Conservation (phyloP, 2,888 invertebrate species). For the Nomada ferruginata region DNA sequence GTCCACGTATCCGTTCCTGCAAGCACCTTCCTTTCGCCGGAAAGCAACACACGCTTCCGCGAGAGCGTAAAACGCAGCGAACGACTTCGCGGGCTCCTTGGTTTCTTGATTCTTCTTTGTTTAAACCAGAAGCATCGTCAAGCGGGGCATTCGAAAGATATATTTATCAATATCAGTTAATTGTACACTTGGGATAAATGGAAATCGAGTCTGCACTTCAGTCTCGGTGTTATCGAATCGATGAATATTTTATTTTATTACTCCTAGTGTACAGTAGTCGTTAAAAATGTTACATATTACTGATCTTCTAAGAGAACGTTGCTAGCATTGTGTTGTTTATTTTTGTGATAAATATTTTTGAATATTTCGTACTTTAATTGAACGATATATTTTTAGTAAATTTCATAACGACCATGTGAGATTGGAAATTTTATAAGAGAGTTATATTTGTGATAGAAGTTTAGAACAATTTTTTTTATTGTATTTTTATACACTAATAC, state of each 20-base stretch:
- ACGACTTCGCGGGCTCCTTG: slow-evolving; percentile 13
- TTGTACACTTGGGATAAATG: too few relatives aligned
- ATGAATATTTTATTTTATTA: too few relatives aligned
- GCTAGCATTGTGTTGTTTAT: background rate
- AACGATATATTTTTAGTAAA: too few relatives aligned
- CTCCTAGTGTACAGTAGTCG: too few relatives aligned
- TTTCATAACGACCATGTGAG: too few relatives aligned
- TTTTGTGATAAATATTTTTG: background rate
- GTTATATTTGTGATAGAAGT: background rate
- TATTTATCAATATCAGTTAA: too few relatives aligned
- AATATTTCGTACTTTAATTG: background rate
- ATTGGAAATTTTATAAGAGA: too few relatives aligned
- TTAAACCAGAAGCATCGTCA: background rate
- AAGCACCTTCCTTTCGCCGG: slow-evolving; percentile 75
- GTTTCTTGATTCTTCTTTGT: background rate
- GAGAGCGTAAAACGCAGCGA: slow-evolving; percentile 32
- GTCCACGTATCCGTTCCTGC: slow-evolving; percentile 80
- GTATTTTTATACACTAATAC: too few relatives aligned
- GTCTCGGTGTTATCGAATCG: too few relatives aligned
- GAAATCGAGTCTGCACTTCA: too few relatives aligned
- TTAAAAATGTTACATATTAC: too few relatives aligned
- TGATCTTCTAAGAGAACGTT: too few relatives aligned
- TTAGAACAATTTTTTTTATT: background rate
- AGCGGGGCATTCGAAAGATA: background rate
- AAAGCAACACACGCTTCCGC: slow-evolving; percentile 52